Evolutionary conservation across 2,888 invertebrate species (phyloP).

Genomic region (Dryocosmus kuriphilus): DNA sequence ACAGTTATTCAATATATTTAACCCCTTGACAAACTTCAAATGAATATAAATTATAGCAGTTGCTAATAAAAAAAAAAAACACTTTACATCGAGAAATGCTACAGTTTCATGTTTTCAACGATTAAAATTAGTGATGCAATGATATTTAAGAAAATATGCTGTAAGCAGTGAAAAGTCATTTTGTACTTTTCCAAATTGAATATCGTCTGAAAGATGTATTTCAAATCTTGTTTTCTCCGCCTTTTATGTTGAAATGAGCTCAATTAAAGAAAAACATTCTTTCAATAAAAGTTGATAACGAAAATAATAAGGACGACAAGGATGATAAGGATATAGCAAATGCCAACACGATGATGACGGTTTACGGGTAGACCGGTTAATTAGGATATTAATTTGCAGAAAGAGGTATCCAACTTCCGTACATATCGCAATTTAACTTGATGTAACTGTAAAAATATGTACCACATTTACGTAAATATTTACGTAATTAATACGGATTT

Average conservation of each 20-base stretch:
- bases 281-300: background rate
- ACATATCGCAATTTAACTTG: conserved; percentile 2
- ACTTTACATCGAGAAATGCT: background rate
- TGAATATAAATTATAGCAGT: background rate
- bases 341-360: background rate
- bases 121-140: conserved; percentile 11
- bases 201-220: conserved; percentile 32
- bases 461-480: background rate
- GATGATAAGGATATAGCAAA: background rate
- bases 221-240: background rate
- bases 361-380: conserved; percentile 9
- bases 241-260: background rate
- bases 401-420: background rate
- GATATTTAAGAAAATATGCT: background rate
- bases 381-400: background rate
- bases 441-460: background rate
- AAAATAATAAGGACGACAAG: background rate
- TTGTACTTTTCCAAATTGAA: conserved; percentile 21
- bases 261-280: background rate
- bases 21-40: background rate
- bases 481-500: background rate
- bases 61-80: background rate
- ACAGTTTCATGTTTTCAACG: background rate
- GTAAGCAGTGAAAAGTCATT: conserved; percentile 5
- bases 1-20: background rate